Percentiles rank a stretch among this genome's conserved stretches.
phyloP scores from a whole-genome alignment of 1,140 invertebrate species.

The Drosophila triauraria region DNA sequence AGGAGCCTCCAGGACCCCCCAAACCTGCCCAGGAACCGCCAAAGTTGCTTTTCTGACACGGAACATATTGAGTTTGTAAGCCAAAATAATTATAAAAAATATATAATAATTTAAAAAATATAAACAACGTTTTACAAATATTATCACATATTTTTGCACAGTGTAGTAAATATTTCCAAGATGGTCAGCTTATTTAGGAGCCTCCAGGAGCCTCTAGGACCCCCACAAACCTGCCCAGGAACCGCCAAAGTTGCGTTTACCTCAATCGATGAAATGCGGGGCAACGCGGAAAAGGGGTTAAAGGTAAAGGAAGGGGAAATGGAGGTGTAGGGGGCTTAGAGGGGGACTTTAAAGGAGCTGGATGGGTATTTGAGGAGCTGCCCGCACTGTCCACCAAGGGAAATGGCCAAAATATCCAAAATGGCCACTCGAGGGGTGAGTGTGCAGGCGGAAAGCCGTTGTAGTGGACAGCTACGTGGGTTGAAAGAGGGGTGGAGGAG shows the following conservation, averaged over 20 bases:
- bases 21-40: no score
- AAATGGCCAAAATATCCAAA: slow-evolving; percentile 57
- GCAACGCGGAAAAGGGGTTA: background rate
- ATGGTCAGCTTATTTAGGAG: slow-evolving; percentile 9
- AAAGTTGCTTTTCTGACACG: no score
- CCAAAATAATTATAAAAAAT: background rate
- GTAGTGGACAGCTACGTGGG: slow-evolving; percentile 45
- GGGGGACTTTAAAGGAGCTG: background rate
- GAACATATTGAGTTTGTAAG: no score
- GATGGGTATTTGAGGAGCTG: slow-evolving; percentile 6
- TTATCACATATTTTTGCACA: background rate
- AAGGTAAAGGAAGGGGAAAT: background rate
- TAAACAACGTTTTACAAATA: no score
- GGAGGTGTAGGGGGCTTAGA: background rate
- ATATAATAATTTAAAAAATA: background rate
- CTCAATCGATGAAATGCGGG: slow-evolving; percentile 27
- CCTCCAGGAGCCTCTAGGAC: background rate
- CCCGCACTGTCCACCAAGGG: slow-evolving; percentile 20
- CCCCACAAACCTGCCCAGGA: background rate
- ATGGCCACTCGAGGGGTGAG: slow-evolving; percentile 65
- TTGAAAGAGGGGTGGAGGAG: background rate
- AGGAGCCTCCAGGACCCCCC: no score
- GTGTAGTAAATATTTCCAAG: slow-evolving; percentile 4
- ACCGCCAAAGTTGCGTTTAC: slow-evolving; percentile 18
- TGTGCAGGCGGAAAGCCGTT: slow-evolving; percentile 6